Percentiles rank a stretch among this genome's conserved stretches.
Evolutionary conservation across 2,888 invertebrate species (phyloP).

Genomic region (Ophion slaviceki): DNA sequence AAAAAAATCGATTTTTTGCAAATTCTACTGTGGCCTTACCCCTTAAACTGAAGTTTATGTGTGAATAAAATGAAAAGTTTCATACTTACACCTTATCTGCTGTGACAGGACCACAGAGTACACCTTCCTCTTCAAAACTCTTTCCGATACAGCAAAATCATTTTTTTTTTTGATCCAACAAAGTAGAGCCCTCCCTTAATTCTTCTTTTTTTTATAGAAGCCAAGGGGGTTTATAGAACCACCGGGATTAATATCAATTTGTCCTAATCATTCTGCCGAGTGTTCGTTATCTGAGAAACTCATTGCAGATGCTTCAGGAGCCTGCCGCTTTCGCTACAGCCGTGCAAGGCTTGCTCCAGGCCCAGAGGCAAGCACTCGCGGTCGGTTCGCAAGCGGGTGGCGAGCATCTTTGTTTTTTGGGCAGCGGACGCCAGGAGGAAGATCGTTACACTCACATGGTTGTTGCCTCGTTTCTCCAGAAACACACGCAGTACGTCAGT

Average conservation of each 20-base stretch:
- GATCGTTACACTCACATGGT: constrained; percentile 99
- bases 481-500: constrained; percentile 96
- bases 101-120: no score
- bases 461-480: constrained; percentile 97
- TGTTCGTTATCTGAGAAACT: background rate
- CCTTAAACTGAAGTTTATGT: no score
- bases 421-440: constrained; percentile 96
- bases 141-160: no score
- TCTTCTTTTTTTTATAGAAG: background rate
- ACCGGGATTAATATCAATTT: background rate
- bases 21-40: no score
- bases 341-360: constrained; percentile 95
- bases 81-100: no score
- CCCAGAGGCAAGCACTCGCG: constrained; percentile 94
- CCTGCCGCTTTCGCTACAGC: constrained; percentile 97
- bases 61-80: no score
- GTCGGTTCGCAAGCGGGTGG: constrained; percentile 94
- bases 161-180: no score
- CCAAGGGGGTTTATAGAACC: background rate
- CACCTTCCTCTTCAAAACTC: no score
- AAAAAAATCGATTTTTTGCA: no score
- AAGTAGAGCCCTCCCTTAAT: no score
- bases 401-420: constrained; percentile 95
- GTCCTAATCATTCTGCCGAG: background rate
- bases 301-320: constrained; percentile 94